Percentiles rank a stretch among this genome's conserved stretches.
Evolutionary conservation across 1,140 invertebrate genomes (phyloP).

Genomic region (Drosophila sturtevanti): DNA sequence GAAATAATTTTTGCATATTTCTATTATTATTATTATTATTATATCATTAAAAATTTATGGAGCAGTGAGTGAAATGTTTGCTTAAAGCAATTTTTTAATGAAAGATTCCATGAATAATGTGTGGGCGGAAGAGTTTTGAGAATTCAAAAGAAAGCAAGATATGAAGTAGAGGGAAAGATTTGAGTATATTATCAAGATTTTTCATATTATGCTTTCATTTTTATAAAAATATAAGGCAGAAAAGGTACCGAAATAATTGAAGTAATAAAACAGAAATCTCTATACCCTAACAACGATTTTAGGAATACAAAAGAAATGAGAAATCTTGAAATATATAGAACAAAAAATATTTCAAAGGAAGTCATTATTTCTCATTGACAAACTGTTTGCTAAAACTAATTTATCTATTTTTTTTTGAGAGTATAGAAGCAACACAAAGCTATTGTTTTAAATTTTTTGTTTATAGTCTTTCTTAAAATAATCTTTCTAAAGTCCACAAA

Average conservation of each 20-base stretch:
- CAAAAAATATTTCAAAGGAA: too few species aligned
- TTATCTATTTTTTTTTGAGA: background rate
- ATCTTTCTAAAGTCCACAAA: slow-evolving; percentile 2
- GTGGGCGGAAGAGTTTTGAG: background rate
- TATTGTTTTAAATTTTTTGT: background rate
- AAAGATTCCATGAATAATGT: background rate
- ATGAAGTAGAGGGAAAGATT: background rate
- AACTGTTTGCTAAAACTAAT: background rate
- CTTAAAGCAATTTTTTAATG: background rate
- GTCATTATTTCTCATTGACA: background rate
- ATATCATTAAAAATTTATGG: slow-evolving; percentile 5
- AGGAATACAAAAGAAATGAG: too few species aligned
- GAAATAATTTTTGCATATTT: slow-evolving; percentile 1
- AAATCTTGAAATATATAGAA: too few species aligned
- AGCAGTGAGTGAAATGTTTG: background rate
- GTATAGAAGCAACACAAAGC: background rate
- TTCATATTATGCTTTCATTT: background rate
- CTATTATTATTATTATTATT: slow-evolving; percentile 1
- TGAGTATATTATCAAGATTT: background rate
- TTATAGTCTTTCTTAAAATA: background rate
- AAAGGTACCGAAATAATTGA: too few species aligned
- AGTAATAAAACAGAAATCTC: background rate
- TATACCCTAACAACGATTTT: background rate
- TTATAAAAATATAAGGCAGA: background rate
- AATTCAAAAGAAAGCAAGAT: background rate